Conservation (phyloP, 1,140 invertebrate species). For the Cyrtorhinus lividipennis region DNA sequence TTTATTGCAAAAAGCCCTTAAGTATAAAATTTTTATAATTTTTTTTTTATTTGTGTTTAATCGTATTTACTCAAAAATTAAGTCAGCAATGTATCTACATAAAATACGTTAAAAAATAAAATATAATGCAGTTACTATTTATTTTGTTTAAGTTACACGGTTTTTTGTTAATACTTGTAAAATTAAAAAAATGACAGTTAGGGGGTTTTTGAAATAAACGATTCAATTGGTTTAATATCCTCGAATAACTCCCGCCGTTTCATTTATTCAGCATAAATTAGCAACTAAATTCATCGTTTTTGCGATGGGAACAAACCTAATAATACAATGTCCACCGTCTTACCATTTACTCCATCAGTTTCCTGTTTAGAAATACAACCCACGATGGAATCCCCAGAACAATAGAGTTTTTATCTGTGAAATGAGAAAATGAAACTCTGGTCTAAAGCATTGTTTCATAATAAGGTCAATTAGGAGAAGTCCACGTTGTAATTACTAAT, state of each 20-base stretch:
- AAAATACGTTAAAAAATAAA: too few species aligned
- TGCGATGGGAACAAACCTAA: too few species aligned
- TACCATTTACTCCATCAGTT: not conserved
- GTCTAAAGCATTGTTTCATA: not conserved
- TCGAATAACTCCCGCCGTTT: too few species aligned
- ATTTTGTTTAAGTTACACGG: too few species aligned
- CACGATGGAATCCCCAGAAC: not conserved
- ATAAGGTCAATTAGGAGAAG: not conserved
- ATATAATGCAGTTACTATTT: not conserved
- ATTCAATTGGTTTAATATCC: not conserved
- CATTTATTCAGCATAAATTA: too few species aligned
- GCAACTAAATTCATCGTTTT: too few species aligned
- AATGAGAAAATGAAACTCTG: not conserved
- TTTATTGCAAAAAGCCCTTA: too few species aligned
- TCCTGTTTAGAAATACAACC: not conserved
- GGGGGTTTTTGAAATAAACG: too few species aligned
- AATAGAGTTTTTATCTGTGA: not conserved
- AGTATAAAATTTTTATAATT: too few species aligned
- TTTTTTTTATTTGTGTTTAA: too few species aligned
- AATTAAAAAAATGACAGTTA: not conserved
- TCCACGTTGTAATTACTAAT: not conserved
- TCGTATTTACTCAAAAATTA: too few species aligned
- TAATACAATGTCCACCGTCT: not conserved
- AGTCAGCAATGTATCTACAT: too few species aligned
- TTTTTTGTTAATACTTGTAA: not conserved